Evolutionary conservation across 2,113 vertebrate genomes (phyloP), one percentile per base, ranked within the genome.

Genomic region (Barbus barbus): DNA sequence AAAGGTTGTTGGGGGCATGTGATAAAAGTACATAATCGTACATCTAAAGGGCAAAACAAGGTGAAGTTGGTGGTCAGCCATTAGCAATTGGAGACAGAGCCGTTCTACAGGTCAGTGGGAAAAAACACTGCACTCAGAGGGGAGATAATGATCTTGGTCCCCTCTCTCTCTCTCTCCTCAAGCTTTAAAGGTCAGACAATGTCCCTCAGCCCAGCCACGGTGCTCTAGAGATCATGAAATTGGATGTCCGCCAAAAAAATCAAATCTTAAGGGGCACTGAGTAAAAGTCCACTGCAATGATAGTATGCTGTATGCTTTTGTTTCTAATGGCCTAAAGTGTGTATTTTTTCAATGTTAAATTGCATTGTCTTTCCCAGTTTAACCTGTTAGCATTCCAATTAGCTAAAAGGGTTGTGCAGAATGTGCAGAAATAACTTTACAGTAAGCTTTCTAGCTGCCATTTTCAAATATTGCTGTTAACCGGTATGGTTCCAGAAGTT

Each of bases 31-130:
- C n/a, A n/a, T n/a, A 36, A 81, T 36, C 28, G 1, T 81, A 53
- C 46, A 81, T 81, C 63, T 51, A 53, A 71, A 71, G 79, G 79
- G 79, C 44, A 81, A 81, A 69, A 69, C 5, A 69, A 69, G 78
- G 44, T 81, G 61, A 41, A 48, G 78, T 36, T 69, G 28, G 41
- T 31, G 78, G 78, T 51, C 44, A 65, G 22, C 26, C 20, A 71
- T 51, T 6, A 71, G 46, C 5, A 48, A 44, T 69, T 56, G 65
- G 13, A 46, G 46, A 71, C 61, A 67, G 78, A 28, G n/a, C 7
- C 24, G 3, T 80, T 48, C 9, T 41, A 51, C 38, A 67, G 58
- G 60, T 80, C 60, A 80, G 73, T 9, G 0, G 41, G 41, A 20
- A 9, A 53, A 71, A 71, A 81, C 41, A 81, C 20, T 13, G 28